Evolutionary conservation across 1,140 invertebrate genomes (phyloP).

Genomic region (Hypsibius dujardini): DNA sequence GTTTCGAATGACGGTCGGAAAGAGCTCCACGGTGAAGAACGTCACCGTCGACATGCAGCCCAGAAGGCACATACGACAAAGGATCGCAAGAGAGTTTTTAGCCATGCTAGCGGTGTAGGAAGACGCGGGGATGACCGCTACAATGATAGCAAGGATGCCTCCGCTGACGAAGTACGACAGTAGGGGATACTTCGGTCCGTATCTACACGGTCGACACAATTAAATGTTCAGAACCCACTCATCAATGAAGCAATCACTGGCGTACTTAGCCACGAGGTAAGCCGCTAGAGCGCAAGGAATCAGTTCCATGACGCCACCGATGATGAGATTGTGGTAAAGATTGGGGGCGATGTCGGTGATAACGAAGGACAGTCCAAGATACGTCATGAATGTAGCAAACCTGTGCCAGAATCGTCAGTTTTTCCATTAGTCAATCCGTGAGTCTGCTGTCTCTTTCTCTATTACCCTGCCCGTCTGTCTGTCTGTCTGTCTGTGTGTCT

Average conservation of each 20-base stretch:
- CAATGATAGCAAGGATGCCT: background rate
- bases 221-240: too few relatives aligned
- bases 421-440: too few relatives aligned
- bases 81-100: constrained; percentile 26
- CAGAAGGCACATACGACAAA: constrained; percentile 28
- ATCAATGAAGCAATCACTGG: too few relatives aligned
- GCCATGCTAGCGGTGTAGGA: background rate
- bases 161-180: background rate
- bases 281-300: background rate
- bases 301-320: background rate
- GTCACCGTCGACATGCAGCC: constrained; percentile 28
- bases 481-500: too few relatives aligned
- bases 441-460: too few relatives aligned
- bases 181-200: background rate
- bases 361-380: background rate
- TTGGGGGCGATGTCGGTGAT: background rate
- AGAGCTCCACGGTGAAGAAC: constrained; percentile 31
- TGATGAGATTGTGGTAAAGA: background rate
- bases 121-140: background rate
- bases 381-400: background rate
- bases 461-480: too few relatives aligned
- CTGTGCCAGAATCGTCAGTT: background rate
- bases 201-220: too few relatives aligned
- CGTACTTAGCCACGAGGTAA: background rate
- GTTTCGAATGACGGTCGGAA: constrained; percentile 32